Percentiles rank a stretch among this genome's conserved stretches.
phyloP scores from a whole-genome alignment of 2,797 vertebrate species.

The Pipistrellus pipistrellus region DNA sequence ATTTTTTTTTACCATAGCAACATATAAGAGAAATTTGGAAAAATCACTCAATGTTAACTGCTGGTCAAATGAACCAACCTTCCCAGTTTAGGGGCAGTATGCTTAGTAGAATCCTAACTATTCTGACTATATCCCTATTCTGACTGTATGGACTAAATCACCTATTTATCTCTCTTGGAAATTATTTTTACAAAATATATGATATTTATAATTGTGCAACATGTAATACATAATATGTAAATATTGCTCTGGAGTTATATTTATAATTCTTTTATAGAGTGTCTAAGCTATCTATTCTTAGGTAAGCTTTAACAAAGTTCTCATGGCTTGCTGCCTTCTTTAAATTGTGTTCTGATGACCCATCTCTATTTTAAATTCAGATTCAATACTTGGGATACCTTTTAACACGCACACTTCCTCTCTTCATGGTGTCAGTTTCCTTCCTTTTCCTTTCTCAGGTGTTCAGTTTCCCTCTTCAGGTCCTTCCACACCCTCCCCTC shows the following conservation, averaged over 20 bases:
- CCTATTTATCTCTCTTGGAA: neutral
- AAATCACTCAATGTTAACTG: neutral
- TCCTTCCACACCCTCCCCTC: neutral
- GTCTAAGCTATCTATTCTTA: neutral
- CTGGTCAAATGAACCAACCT: neutral
- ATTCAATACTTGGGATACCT: conserved; percentile 59
- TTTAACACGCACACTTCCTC: conserved; percentile 52
- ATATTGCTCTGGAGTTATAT: neutral
- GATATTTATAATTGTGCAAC: neutral
- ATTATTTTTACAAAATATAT: neutral
- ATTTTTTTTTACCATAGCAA: neutral
- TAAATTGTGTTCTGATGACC: conserved; percentile 40
- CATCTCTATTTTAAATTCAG: conserved; percentile 69
- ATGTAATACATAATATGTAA: neutral
- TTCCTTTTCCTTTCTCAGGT: conserved; percentile 64
- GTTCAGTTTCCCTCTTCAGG: conserved; percentile 56
- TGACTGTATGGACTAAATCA: neutral
- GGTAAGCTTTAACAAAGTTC: neutral
- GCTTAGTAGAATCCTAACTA: neutral
- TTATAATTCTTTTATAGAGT: neutral
- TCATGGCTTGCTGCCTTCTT: neutral
- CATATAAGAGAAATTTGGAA: neutral
- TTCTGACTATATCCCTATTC: neutral
- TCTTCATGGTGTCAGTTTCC: conserved; percentile 62
- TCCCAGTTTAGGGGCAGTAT: neutral